These are phyloP conservation scores for Nebria brevicollis DNA, from an alignment of 2,888 invertebrate genomes.

Conservation along the genomic window DNA sequence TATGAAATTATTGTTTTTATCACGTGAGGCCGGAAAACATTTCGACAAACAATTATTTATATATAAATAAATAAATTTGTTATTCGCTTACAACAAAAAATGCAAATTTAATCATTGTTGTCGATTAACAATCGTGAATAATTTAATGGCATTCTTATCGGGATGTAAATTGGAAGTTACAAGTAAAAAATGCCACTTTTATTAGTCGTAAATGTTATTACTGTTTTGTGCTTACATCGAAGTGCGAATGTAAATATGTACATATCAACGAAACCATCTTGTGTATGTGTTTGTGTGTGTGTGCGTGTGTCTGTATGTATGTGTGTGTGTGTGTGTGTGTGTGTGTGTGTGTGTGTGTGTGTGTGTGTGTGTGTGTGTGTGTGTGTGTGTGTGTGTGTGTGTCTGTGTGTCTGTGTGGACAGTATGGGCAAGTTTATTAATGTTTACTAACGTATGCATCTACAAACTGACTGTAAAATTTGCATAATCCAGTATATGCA, in stretches of 20 bases:
- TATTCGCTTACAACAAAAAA: not conserved
- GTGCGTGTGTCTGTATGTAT: slow-evolving; percentile 6
- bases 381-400: not conserved
- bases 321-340: not conserved
- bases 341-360: not conserved
- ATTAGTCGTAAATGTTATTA: slow-evolving; percentile 32
- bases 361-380: slow-evolving; percentile 10
- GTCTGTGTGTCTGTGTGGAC: not conserved
- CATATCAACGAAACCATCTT: slow-evolving; percentile 27
- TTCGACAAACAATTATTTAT: not conserved
- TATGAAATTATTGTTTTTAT: too few species aligned
- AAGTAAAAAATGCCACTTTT: slow-evolving; percentile 36
- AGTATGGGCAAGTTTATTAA: too few species aligned
- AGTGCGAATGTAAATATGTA: slow-evolving; percentile 42
- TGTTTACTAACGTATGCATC: not conserved
- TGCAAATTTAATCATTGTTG: not conserved
- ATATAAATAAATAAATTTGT: not conserved
- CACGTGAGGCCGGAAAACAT: too few species aligned
- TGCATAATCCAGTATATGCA: slow-evolving; percentile 57
- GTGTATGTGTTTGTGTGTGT: not conserved
- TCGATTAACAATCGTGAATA: not conserved
- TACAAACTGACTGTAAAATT: slow-evolving; percentile 49
- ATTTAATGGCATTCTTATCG: slow-evolving; percentile 42
- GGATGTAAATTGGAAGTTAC: slow-evolving; percentile 33
- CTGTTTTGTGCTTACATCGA: slow-evolving; percentile 42